Evolutionary conservation across 2,888 invertebrate genomes (phyloP).

Genomic region (Deladenus siricidicola): DNA sequence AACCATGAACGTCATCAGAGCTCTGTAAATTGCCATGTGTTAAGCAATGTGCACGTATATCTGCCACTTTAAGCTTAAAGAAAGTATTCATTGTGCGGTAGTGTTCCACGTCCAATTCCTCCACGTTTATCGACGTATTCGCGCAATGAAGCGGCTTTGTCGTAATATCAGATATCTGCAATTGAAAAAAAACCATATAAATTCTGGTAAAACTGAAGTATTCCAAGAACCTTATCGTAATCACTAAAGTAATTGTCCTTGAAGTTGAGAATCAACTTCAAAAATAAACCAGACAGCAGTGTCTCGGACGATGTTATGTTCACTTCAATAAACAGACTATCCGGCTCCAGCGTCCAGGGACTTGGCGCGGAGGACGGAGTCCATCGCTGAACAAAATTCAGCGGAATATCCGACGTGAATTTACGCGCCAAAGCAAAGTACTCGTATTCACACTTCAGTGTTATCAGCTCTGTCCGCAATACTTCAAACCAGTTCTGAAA

Average conservation of each 20-base stretch:
- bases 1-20: background rate
- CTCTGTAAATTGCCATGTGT: background rate
- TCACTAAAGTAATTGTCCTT: slow-evolving; percentile 93
- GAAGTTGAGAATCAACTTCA: slow-evolving; percentile 61
- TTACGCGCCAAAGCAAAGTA: slow-evolving; percentile 31
- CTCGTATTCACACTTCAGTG: slow-evolving; percentile 33
- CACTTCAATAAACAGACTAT: slow-evolving; percentile 67
- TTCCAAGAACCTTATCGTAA: slow-evolving; percentile 63
- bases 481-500: slow-evolving; percentile 39
- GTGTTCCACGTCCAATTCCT: slow-evolving; percentile 22
- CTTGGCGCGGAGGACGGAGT: slow-evolving; percentile 23
- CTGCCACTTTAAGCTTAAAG: slow-evolving; percentile 63
- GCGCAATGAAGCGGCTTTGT: slow-evolving; percentile 19
- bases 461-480: slow-evolving; percentile 41
- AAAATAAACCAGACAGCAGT: slow-evolving; percentile 79
- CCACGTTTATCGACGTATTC: slow-evolving; percentile 5
- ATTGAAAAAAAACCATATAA: too few species aligned
- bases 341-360: slow-evolving; percentile 69
- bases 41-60: slow-evolving; percentile 75
- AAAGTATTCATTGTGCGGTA: slow-evolving; percentile 41
- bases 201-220: background rate
- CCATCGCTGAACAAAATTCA: slow-evolving; percentile 13
- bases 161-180: slow-evolving; percentile 29
- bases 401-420: slow-evolving; percentile 27
- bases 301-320: slow-evolving; percentile 81